Evolutionary conservation across 2,888 invertebrate genomes (phyloP).

Genomic region (Junonia oenone): DNA sequence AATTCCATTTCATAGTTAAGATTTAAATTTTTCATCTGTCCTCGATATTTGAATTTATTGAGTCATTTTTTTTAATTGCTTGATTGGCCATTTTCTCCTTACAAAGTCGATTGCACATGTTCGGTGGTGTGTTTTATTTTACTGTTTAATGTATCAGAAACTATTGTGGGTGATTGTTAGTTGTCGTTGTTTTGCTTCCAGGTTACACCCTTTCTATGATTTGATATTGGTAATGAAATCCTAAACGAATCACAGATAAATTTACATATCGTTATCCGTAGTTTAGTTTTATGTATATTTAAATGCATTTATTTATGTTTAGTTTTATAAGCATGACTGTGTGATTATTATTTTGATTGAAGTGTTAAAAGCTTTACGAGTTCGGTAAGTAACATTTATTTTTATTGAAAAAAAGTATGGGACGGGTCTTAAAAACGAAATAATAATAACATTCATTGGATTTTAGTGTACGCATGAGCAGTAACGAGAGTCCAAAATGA

Average conservation of each 20-base stretch:
- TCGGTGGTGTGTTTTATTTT: slow-evolving; percentile 67
- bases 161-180: slow-evolving; percentile 70
- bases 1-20: slow-evolving; percentile 35
- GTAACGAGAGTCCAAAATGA: slow-evolving; percentile 39
- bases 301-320: slow-evolving; percentile 64
- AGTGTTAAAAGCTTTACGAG: neutral
- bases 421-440: neutral
- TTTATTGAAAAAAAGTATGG: neutral
- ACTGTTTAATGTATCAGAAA: slow-evolving; percentile 55
- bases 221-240: slow-evolving; percentile 36
- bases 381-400: slow-evolving; percentile 4
- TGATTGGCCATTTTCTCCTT: slow-evolving; percentile 54
- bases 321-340: slow-evolving; percentile 66
- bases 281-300: slow-evolving; percentile 43
- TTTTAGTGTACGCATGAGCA: slow-evolving; percentile 27
- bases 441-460: slow-evolving; percentile 8
- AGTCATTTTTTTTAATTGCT: slow-evolving; percentile 53
- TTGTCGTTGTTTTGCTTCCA: slow-evolving; percentile 77
- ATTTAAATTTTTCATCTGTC: slow-evolving; percentile 52
- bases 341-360: slow-evolving; percentile 39
- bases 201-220: slow-evolving; percentile 71
- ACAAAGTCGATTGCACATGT: slow-evolving; percentile 58
- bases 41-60: slow-evolving; percentile 49
- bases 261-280: slow-evolving; percentile 60
- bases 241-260: slow-evolving; percentile 69